Base-by-base conservation (phyloP, 2,888 invertebrate species). In the Oligia latruncula region DNA sequence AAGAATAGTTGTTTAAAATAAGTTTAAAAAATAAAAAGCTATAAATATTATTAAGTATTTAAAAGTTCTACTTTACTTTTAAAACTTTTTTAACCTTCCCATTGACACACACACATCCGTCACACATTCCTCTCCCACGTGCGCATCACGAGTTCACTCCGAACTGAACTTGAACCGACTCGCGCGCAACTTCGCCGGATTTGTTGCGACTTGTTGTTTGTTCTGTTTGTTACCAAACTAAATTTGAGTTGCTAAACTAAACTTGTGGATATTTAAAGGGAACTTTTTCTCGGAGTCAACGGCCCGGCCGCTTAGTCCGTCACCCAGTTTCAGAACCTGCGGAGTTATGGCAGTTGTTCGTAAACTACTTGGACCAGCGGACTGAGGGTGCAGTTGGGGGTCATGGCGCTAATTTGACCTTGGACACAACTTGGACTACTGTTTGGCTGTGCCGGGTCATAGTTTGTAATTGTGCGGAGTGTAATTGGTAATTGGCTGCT, bases 261-360 rank as follows among this genome's bases (percentile, higher is more conserved):
- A 96, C 94, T 97, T 96, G 96, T 93, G 95, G 96, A 96, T 97
- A 96, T 97, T 97, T 96, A 96, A 97, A 96, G 95, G 92, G 95
- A 97, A 97, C 96, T 97, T 97, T 97, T 96, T 97, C 96, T 95
- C 95, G 95, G 95, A 96, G 97, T 97, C 97, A 96, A 97, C 95
- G 97, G 95, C 96, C 96, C 94, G 94, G 95, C 95, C 96, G 94
- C 91, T 93, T 94, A 93, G 95, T 95, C 95, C 95, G 97, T 97
- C 96, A 96, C 97, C 97, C 95, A 96, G 97, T 97, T 97, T 96
- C 95, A 92, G 96, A 96, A 95, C 94, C 95, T 93, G 93, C 95
- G 93, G 96, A 97, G 96, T 97, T 96, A 97, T 97, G 96, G 96
- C 97, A 97, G 96, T 97, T 97, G 96, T 97, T 96, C 94, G 93